phyloP scores from a whole-genome alignment of 2,797 vertebrate genomes.

The Sylvilagus floridanus region DNA sequence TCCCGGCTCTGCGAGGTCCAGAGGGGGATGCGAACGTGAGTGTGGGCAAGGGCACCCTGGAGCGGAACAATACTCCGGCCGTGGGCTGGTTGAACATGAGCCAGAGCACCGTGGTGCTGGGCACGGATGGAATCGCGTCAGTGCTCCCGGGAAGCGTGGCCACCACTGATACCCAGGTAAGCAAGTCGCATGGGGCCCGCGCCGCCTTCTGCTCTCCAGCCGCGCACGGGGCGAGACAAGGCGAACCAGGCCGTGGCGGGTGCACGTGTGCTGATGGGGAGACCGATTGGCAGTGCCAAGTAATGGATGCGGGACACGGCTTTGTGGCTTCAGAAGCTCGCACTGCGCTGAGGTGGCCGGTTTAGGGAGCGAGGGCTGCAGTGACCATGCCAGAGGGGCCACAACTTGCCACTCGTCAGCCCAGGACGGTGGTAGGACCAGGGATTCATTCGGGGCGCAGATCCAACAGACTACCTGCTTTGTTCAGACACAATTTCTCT shows the following conservation, averaged over 20 bases:
- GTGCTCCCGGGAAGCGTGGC: constrained; percentile 92
- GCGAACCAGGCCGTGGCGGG: constrained; percentile 53
- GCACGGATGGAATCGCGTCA: constrained; percentile 95
- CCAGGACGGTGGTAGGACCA: neutral
- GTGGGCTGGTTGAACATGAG: constrained; percentile 94
- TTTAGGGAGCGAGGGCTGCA: constrained; percentile 22
- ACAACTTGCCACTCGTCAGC: neutral
- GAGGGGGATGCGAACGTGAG: constrained; percentile 84
- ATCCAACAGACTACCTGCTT: neutral
- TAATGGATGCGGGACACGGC: constrained; percentile 65
- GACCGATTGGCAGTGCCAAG: constrained; percentile 68
- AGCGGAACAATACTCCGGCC: constrained; percentile 92
- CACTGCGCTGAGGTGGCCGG: constrained; percentile 62
- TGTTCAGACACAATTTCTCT: neutral
- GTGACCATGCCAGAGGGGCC: constrained; percentile 22
- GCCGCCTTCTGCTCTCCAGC: constrained; percentile 33
- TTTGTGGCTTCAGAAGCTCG: constrained; percentile 81
- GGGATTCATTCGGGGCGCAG: neutral
- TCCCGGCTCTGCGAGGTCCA: constrained; percentile 88
- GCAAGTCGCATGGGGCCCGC: neutral
- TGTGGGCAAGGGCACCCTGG: constrained; percentile 90
- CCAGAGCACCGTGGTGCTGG: constrained; percentile 97
- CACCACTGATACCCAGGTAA: constrained; percentile 76
- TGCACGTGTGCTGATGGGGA: constrained; percentile 82
- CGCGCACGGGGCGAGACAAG: neutral